phyloP scores from a whole-genome alignment of 2,113 vertebrate species.

The Smithornis capensis region DNA sequence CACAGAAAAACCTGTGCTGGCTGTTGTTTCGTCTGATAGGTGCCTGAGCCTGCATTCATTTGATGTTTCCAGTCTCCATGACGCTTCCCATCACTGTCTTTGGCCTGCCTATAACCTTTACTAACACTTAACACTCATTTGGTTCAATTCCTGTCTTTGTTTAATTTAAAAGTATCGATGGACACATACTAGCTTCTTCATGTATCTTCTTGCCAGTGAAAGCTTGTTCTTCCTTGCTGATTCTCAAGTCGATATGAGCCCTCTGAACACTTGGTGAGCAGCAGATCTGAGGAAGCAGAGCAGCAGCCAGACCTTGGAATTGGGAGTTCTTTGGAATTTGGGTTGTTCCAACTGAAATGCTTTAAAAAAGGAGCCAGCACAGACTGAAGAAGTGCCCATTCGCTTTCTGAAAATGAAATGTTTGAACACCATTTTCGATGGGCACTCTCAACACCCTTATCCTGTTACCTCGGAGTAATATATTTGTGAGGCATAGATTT shows the following conservation, averaged over 20 bases:
- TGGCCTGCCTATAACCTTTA: not conserved
- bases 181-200: not conserved
- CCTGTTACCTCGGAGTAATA: not conserved
- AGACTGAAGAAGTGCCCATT: not conserved
- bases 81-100: not conserved
- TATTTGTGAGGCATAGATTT: not conserved
- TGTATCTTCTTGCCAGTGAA: not conserved
- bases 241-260: accelerated
- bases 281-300: not conserved
- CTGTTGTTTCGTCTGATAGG: not conserved
- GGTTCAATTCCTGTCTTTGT: not conserved
- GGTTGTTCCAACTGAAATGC: not conserved
- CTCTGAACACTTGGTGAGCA: not conserved
- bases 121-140: not conserved
- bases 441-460: accelerated
- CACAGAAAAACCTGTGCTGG: not conserved
- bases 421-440: not conserved
- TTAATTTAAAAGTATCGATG: not conserved
- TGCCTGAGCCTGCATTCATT: not conserved
- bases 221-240: not conserved
- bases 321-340: not conserved
- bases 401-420: not conserved
- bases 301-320: not conserved
- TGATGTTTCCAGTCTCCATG: not conserved
- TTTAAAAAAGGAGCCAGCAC: not conserved